Base-by-base conservation (phyloP, 2,888 invertebrate species). In the Scotopteryx bipunctaria region DNA sequence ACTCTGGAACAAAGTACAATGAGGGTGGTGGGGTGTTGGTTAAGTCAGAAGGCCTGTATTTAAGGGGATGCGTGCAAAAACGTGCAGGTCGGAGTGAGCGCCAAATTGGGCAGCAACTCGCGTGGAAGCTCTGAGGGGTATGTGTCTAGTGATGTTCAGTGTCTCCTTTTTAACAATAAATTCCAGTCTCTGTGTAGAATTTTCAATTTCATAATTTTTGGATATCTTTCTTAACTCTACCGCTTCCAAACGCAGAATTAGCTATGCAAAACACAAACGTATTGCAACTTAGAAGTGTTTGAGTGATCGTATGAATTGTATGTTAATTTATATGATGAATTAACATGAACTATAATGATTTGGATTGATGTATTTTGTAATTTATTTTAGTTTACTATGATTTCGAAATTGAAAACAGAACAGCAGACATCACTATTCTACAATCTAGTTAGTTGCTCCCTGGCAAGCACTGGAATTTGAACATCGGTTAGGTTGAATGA, bases 101-200 rank as follows among this genome's bases (percentile, higher is more conserved):
- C 76, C 78, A 75, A 79, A 83, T 83, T 81, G 78, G 76, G 78
- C 74, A 76, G 66, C 66, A 73, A 72, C 66, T 79, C 77, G 75
- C 71, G 74, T 67, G 78, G 77, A 78, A 77, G 73, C 65, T 57
- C 62, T 63, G 70, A 66, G 71, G 74, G 74, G 73, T 3, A 16
- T 4, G 21, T 41, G 19, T 41, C 37, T 55, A 59, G 57, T 45
- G 62, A 53, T 56, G 62, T 51, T 38, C 45, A 38, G 41, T 46
- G 59, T 55, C 42, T 45, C 54, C 37, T 40, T 56, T 55, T 55
- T 57, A 57, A 41, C 47, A 48, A 21, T n/a, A n/a, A n/a, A n/a
- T 32, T 29, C 14, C 13, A 14, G 15, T 44, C 33, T 38, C 35
- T 16, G 16, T 19, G 19, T 11, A 17, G 29, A 11, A 11, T 11